These are phyloP conservation scores for Strix occidentalis DNA, from an alignment of 2,797 vertebrate genomes.

Conservation along the genomic window DNA sequence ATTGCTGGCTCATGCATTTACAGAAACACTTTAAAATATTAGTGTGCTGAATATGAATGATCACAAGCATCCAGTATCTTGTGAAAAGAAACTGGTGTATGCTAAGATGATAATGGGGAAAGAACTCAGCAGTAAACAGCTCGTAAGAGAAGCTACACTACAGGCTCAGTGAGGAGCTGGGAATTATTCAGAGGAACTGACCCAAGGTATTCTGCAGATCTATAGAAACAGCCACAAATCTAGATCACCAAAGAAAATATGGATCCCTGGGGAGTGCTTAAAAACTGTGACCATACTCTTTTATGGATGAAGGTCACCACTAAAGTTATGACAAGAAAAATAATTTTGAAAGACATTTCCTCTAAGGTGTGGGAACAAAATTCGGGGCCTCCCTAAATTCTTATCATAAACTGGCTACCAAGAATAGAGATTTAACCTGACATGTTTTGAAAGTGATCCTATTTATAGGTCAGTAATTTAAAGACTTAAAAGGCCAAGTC, in stretches of 20 bases:
- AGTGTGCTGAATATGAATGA: neutral
- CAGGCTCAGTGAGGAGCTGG: neutral
- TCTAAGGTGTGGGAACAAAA: neutral
- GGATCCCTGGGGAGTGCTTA: neutral
- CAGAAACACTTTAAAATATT: neutral
- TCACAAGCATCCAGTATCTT: neutral
- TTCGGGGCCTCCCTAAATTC: neutral
- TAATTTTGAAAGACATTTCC: neutral
- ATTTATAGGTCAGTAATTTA: neutral
- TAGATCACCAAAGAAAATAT: neutral
- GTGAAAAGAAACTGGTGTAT: neutral
- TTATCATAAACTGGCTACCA: neutral
- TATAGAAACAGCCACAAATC: neutral
- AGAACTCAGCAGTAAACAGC: neutral
- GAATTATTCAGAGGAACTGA: neutral
- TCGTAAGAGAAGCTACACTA: neutral
- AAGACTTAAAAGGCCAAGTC: neutral
- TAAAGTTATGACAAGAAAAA: neutral
- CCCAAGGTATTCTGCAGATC: neutral
- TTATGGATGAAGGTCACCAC: neutral
- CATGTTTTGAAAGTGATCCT: neutral
- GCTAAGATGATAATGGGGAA: neutral
- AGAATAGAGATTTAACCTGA: neutral
- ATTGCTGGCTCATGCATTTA: neutral
- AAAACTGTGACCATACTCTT: neutral